phyloP scores from a whole-genome alignment of 2,113 vertebrate species.

The Lipophrys pholis region DNA sequence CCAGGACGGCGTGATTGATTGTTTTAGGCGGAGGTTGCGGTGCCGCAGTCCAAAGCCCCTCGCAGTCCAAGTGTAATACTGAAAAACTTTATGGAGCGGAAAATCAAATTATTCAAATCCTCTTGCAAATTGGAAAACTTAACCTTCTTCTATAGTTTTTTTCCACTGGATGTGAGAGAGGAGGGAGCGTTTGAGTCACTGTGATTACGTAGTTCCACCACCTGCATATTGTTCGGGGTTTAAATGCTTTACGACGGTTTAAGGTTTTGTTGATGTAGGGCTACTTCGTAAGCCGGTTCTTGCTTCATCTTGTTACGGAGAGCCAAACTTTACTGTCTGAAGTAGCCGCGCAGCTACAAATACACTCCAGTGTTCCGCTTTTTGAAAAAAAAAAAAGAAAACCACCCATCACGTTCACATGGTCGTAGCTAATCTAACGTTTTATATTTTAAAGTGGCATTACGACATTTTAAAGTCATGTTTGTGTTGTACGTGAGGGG shows the following conservation, averaged over 20 bases:
- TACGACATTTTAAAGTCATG: too few species aligned
- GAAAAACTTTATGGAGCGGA: constrained; percentile 33
- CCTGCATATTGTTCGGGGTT: constrained; percentile 12
- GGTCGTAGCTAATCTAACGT: too few species aligned
- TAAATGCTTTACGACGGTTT: background rate
- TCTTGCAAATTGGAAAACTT: constrained; percentile 7
- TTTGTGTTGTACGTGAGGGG: too few species aligned
- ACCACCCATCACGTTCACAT: too few species aligned
- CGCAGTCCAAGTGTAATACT: background rate
- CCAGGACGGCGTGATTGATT: constrained; percentile 6
- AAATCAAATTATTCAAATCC: constrained; percentile 31
- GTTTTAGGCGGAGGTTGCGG: constrained; percentile 32
- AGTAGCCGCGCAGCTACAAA: too few species aligned
- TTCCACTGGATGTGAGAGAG: constrained; percentile 12
- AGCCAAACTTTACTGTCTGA: too few species aligned
- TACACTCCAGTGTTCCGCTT: too few species aligned
- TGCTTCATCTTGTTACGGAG: background rate
- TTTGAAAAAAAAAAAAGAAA: too few species aligned
- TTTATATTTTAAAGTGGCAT: too few species aligned
- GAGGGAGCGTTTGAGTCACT: background rate
- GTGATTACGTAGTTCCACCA: constrained; percentile 6
- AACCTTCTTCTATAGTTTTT: background rate
- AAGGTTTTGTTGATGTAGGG: constrained; percentile 4
- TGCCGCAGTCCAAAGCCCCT: background rate
- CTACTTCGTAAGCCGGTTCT: background rate